Evolutionary conservation across 30 jellyfish, hydroid and myxozoan species (phyloP), one percentile per base, ranked within the genome.

Genomic region (Cassiopea andromeda): DNA sequence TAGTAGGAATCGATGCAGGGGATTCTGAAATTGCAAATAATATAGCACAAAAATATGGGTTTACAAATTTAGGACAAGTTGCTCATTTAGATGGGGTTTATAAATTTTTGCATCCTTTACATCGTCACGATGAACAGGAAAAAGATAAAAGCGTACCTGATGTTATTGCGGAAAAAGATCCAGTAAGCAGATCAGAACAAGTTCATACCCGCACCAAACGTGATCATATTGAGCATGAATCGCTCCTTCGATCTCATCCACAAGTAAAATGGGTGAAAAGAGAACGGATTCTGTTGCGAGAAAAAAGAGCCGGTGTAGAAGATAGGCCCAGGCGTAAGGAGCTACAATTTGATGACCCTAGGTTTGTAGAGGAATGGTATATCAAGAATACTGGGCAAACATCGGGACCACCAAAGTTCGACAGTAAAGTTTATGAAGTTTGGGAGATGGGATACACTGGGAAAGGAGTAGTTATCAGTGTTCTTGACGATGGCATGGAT

Each of bases 401-500:
- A 1, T 49, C 93, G 12, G 99, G 99, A 17, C 99, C 99, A 16
- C 84, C 87, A 68, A 85, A 82, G 18, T 96, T 96, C 81, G 99
- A 96, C 64, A 90, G 98, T 78, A 73, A 84, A 16, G 90, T 91
- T 48, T 49, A 27, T 60, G 87, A 84, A 17, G 99, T 89, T 54
- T 96, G 99, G 99, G 69, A 88, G 68, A 86, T 19, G 60, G 99
- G 99, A 46, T 91, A 91, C 61, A 91, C 98, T 13, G 99, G 99
- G 1, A 92, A 91, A 74, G 98, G 97, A 4, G 97, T 96, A 44
- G 98, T 91, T 43, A 73, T 96, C 50, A 92, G 98, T 27, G 98
- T 96, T 58, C 85, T 96, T 46, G 99, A 96, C 83, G 99, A 96
- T 85, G 99, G 99, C 1, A 91, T 96, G 97, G 99, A 96, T 74